Percentiles rank a stretch among this genome's conserved stretches.
Evolutionary conservation across 2,113 vertebrate genomes (phyloP).

Genomic region (Oriolus oriolus): DNA sequence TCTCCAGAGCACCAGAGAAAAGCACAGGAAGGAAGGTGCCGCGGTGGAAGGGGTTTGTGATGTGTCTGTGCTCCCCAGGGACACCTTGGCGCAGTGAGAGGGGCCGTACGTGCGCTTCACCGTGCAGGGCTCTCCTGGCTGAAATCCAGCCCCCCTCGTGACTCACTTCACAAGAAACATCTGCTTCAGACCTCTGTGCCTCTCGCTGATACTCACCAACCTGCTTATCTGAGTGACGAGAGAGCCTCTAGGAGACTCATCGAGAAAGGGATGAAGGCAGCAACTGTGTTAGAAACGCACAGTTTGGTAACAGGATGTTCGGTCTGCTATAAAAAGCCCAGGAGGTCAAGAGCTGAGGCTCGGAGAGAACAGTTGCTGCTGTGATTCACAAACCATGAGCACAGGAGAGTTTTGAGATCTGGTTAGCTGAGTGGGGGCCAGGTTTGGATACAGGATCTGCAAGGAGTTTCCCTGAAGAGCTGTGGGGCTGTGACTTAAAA

Average conservation of each 20-base stretch:
- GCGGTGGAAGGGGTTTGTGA: neutral
- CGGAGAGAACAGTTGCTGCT: neutral
- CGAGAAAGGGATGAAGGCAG: neutral
- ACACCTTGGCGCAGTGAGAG: neutral
- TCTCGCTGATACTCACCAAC: neutral
- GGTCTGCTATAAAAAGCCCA: neutral
- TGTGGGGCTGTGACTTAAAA: neutral
- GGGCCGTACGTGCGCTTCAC: fast-evolving
- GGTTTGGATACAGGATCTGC: neutral
- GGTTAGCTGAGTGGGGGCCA: neutral
- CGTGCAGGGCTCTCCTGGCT: neutral
- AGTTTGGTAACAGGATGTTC: neutral
- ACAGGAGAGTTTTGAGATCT: neutral
- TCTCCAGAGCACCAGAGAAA: neutral
- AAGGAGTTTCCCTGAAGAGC: neutral
- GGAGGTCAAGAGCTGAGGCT: neutral
- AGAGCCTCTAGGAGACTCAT: neutral
- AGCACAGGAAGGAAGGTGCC: neutral
- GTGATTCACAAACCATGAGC: neutral
- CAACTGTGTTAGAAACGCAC: neutral
- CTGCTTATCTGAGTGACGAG: neutral
- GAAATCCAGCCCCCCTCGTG: neutral
- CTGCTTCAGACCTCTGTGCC: neutral
- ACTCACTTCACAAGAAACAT: neutral
- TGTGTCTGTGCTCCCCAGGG: neutral